Evolutionary conservation across 2,797 vertebrate genomes (phyloP).

Genomic region (Manis pentadactyla): DNA sequence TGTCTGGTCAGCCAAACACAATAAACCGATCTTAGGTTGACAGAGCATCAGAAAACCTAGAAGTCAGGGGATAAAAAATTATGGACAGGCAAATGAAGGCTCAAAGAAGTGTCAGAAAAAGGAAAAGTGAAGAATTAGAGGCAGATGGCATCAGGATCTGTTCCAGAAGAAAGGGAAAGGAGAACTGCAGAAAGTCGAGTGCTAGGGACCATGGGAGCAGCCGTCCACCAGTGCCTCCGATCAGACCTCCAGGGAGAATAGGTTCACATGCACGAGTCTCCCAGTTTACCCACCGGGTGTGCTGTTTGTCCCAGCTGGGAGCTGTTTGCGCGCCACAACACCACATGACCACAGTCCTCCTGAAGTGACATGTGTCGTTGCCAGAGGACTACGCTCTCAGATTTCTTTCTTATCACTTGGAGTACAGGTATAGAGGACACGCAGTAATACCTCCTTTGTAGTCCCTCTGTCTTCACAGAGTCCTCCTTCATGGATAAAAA

Average conservation of each 20-base stretch:
- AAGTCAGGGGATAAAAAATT: not conserved
- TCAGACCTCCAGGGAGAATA: not conserved
- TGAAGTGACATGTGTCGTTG: not conserved
- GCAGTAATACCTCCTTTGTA: not conserved
- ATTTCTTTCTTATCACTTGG: conserved; percentile 23
- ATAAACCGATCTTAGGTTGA: not conserved
- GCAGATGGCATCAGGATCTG: not conserved
- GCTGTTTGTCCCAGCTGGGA: not conserved
- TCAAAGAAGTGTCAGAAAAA: not conserved
- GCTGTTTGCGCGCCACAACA: not conserved
- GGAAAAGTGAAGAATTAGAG: not conserved
- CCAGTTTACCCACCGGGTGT: not conserved
- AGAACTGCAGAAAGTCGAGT: not conserved
- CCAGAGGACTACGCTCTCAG: not conserved
- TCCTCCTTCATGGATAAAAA: not conserved
- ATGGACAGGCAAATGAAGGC: not conserved
- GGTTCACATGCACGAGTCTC: not conserved
- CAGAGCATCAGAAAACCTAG: not conserved
- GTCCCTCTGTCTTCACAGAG: not conserved
- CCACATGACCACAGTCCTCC: not conserved
- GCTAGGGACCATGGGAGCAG: not conserved
- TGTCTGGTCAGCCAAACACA: not conserved
- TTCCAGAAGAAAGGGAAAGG: conserved; percentile 24
- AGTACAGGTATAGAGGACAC: not conserved
- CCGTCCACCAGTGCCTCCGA: not conserved